Base-by-base conservation (phyloP, 2,797 vertebrate genomes). In the Cossypha dichroa region DNA sequence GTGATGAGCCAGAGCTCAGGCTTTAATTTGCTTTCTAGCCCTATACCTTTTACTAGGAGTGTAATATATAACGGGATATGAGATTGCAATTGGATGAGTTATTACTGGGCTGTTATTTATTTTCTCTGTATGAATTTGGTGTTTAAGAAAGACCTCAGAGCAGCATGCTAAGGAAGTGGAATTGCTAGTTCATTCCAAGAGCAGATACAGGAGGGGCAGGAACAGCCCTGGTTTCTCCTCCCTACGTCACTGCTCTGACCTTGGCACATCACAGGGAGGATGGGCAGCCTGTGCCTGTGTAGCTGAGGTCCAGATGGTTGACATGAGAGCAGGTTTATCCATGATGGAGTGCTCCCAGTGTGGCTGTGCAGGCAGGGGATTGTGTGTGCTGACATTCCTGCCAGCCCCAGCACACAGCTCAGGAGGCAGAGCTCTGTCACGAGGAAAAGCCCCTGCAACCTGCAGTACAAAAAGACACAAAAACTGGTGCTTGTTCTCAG, bases 1-100 rank as follows among this genome's bases (percentile, higher is more conserved):
- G 70, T 74, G 76, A 92, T 68, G 80, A 91, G 90, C 75, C 41
- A 91, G 77, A 80, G 68, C 51, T 63, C 46, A 63, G 80, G 67
- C 51, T 82, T 96, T 72, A 40, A 38, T 94, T 95, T 90, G 93
- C 86, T 85, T 94, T 90, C 63, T 72, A 90, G 88, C 63, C 54
- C 90, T 41, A 7, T 72, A 45, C 18, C 6, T 92, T 93, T 93
- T 81, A 66, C n/a, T 81, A 15, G 31, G 81, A 90, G 40, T 13
- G n/a, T 68, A 82, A 73, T 68, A 62, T 51, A 60, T 55, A 17
- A 83, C 79, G 73, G 87, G 70, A 41, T 74, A 33, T 67, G 88
- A 55, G 58, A 66, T 64, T 92, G 78, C 85, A 82, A 6, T 48
- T 59, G 76, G 76, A 31, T 83, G 77, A 78, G 43, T 85, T 96